Evolutionary conservation across 2,113 vertebrate genomes (phyloP).

Genomic region (Propithecus coquereli): DNA sequence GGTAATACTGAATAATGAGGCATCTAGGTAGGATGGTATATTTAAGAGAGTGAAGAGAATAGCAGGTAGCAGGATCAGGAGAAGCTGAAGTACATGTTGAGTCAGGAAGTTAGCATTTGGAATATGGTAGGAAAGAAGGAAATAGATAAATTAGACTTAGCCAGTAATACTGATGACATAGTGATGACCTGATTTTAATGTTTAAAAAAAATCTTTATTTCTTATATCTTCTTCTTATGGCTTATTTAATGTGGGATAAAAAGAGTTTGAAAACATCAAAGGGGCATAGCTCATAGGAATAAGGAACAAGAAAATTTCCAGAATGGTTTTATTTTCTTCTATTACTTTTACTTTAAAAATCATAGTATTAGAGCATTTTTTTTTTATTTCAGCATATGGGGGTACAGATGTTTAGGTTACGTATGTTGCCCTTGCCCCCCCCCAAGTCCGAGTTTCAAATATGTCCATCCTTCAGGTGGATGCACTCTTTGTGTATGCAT

Average conservation of each 20-base stretch:
- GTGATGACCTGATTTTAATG: background rate
- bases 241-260: background rate
- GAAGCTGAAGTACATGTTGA: background rate
- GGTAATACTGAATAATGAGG: background rate
- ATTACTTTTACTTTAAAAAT: conserved; percentile 20
- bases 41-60: background rate
- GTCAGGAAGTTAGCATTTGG: background rate
- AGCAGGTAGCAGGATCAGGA: background rate
- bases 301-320: background rate
- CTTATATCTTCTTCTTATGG: background rate
- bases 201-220: background rate
- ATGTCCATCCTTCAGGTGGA: too few species aligned
- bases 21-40: background rate
- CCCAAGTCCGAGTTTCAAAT: too few species aligned
- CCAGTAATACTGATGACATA: background rate
- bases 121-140: background rate
- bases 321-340: background rate
- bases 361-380: background rate
- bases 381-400: too few species aligned
- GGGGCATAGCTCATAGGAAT: background rate
- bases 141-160: background rate
- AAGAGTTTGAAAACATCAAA: background rate
- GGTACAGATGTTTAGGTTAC: too few species aligned
- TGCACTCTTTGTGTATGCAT: too few species aligned
- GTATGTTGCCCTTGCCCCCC: too few species aligned